Evolutionary conservation across 2,888 invertebrate genomes (phyloP).

Genomic region (Campoletis raptor): DNA sequence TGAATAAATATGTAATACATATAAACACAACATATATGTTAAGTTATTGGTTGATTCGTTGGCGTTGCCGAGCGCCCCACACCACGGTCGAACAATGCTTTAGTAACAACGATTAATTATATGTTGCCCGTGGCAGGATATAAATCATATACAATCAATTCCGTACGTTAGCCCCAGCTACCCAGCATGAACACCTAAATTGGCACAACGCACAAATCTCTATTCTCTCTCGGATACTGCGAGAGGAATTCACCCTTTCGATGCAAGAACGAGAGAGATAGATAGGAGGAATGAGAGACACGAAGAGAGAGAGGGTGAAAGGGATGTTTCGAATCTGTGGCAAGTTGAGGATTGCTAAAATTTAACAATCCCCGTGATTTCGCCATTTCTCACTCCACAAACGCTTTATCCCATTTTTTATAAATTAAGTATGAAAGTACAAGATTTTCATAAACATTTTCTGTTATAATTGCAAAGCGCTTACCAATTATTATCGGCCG

Average conservation of each 20-base stretch:
- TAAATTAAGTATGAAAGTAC: not conserved
- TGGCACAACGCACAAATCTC: constrained; percentile 55
- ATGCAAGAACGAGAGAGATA: not conserved
- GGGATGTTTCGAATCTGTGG: constrained; percentile 42
- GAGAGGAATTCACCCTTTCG: constrained; percentile 10
- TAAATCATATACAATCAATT: constrained; percentile 82
- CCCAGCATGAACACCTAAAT: constrained; percentile 43
- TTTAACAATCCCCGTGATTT: constrained; percentile 63
- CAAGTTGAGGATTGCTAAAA: constrained; percentile 66
- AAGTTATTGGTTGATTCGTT: constrained; percentile 31
- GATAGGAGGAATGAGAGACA: not conserved
- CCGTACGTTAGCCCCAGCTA: constrained; percentile 66
- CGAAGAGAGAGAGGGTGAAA: constrained; percentile 1
- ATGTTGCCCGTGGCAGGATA: constrained; percentile 80
- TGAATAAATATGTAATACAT: constrained; percentile 1
- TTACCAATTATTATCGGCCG: not conserved
- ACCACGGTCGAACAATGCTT: constrained; percentile 76
- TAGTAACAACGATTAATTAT: constrained; percentile 81
- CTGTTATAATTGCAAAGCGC: not conserved
- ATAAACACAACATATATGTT: constrained; percentile 13
- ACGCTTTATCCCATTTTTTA: constrained; percentile 13
- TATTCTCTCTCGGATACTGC: constrained; percentile 39
- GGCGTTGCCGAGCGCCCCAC: constrained; percentile 19
- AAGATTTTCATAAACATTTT: not conserved
- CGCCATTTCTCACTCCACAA: constrained; percentile 65